phyloP scores from a whole-genome alignment of 2,888 invertebrate species.

The Volucella inanis region DNA sequence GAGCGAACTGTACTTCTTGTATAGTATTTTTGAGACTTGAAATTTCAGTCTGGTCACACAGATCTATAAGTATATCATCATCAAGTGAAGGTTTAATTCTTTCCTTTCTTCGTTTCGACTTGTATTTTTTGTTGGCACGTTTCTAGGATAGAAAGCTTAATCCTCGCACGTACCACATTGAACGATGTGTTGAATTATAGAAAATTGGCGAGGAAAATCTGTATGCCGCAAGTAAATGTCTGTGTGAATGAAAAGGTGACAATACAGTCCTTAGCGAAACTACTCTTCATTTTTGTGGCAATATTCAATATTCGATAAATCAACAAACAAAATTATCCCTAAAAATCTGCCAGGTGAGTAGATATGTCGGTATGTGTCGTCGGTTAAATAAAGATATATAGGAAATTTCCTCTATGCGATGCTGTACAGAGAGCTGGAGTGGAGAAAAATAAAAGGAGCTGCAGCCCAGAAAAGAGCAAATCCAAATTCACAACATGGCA shows the following conservation, averaged over 20 bases:
- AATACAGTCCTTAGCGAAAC: neutral
- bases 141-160: conserved; percentile 65
- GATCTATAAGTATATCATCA: conserved; percentile 28
- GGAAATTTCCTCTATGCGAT: conserved; percentile 25
- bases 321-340: conserved; percentile 58
- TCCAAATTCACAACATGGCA: conserved; percentile 55
- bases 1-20: no score
- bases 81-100: conserved; percentile 8
- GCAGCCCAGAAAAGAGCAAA: conserved; percentile 38
- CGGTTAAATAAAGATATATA: neutral
- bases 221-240: neutral
- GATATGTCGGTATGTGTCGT: no score
- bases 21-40: no score
- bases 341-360: conserved; percentile 16
- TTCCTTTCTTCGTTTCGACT: neutral
- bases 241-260: neutral
- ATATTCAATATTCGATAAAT: conserved; percentile 63
- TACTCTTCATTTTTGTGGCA: conserved; percentile 10
- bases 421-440: neutral
- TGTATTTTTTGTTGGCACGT: conserved; percentile 52
- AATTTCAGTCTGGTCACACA: neutral
- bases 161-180: conserved; percentile 66
- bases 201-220: conserved; percentile 38
- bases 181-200: conserved; percentile 68
- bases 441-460: no score